Evolutionary conservation across 2,888 invertebrate genomes (phyloP).

Genomic region (Chamaedrilus cognettii): DNA sequence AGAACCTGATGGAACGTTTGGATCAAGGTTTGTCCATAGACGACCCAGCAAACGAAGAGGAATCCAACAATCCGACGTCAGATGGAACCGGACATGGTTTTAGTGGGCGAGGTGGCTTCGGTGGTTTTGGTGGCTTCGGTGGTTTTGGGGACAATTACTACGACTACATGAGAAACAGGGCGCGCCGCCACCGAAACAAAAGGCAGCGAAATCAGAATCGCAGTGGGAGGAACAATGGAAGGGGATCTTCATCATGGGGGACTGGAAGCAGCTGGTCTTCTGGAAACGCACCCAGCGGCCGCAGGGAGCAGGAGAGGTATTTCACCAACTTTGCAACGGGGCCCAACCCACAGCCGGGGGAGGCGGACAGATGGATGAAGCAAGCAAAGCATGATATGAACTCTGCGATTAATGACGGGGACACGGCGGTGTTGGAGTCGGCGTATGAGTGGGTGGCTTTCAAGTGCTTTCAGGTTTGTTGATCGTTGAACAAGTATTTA

Average conservation of each 20-base stretch:
- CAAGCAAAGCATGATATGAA: constrained; percentile 1
- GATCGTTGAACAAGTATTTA: neutral
- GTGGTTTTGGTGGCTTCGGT: neutral
- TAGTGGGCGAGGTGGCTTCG: too few species aligned
- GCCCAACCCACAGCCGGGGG: constrained; percentile 1
- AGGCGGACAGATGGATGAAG: constrained; percentile 8
- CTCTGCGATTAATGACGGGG: too few species aligned
- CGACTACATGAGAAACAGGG: constrained; percentile 3
- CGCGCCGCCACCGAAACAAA: constrained; percentile 1
- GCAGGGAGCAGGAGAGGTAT: neutral
- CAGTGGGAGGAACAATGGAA: neutral
- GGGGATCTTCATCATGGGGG: neutral
- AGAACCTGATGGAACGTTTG: constrained; percentile 1
- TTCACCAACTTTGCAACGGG: neutral
- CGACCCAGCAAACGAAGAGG: neutral
- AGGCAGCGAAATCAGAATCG: too few species aligned
- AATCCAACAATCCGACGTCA: neutral
- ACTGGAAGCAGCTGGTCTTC: neutral
- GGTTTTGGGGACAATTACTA: constrained; percentile 3
- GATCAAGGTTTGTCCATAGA: neutral
- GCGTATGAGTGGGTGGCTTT: neutral
- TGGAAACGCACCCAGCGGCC: neutral
- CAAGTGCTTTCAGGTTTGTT: neutral
- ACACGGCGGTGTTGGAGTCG: too few species aligned
- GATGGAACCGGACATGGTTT: neutral